Conservation (phyloP, 2,888 invertebrate species). For the Euzetes globulus region DNA sequence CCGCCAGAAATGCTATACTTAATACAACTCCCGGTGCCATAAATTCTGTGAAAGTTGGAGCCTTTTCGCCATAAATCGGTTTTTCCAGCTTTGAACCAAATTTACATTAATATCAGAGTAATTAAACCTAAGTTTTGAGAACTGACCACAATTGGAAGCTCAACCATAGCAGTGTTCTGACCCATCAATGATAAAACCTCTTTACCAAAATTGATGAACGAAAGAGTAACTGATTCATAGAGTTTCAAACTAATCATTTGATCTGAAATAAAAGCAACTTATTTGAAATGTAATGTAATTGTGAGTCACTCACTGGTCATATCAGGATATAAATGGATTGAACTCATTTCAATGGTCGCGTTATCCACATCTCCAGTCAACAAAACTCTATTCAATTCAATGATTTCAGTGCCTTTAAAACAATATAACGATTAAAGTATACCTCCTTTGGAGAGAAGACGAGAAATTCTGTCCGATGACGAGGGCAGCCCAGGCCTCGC, state of each 20-base stretch:
- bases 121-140: conserved; percentile 16
- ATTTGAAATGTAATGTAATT: neutral
- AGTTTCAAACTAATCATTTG: conserved; percentile 87
- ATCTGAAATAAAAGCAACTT: conserved; percentile 54
- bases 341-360: conserved; percentile 76
- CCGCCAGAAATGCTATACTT: conserved; percentile 92
- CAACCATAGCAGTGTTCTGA: conserved; percentile 71
- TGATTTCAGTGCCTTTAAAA: neutral
- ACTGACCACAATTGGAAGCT: conserved; percentile 46
- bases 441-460: conserved; percentile 59
- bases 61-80: conserved; percentile 40
- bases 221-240: conserved; percentile 72
- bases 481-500: conserved; percentile 79
- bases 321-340: conserved; percentile 80
- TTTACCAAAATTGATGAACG: conserved; percentile 75
- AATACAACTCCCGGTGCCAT: conserved; percentile 91
- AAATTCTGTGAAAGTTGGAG: conserved; percentile 86
- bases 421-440: neutral
- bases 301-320: conserved; percentile 56
- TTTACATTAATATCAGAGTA: conserved; percentile 38
- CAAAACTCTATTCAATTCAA: conserved; percentile 61
- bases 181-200: conserved; percentile 63
- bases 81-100: conserved; percentile 33
- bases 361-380: conserved; percentile 69
- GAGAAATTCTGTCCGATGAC: conserved; percentile 85